Evolutionary conservation across 2,113 vertebrate genomes (phyloP).

Genomic region (Tylochromis polylepis): DNA sequence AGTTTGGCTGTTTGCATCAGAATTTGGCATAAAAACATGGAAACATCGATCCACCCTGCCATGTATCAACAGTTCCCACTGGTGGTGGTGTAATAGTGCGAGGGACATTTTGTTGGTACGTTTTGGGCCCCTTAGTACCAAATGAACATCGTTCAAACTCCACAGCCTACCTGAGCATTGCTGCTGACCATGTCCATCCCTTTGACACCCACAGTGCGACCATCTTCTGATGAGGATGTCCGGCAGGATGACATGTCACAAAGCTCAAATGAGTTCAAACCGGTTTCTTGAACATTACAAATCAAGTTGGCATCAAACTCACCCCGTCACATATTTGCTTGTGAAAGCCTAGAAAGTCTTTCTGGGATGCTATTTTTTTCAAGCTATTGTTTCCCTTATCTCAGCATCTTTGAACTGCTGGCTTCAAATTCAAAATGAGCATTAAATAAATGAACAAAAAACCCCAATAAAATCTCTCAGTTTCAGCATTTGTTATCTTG

Average conservation of each 20-base stretch:
- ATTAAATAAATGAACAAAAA: no score
- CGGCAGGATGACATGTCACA: neutral
- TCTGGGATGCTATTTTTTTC: no score
- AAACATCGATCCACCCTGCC: neutral
- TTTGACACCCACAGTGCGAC: neutral
- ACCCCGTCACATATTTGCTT: no score
- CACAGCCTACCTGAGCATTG: neutral
- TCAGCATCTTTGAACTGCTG: no score
- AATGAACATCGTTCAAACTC: accelerated
- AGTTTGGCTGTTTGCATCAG: neutral
- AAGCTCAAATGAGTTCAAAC: neutral
- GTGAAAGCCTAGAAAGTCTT: no score
- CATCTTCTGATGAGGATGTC: neutral
- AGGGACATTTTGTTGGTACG: neutral
- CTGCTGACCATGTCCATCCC: neutral
- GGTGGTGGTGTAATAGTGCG: neutral
- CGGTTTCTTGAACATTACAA: neutral
- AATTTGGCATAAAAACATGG: neutral
- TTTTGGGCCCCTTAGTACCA: neutral
- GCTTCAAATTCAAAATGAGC: no score
- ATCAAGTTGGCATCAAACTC: neutral
- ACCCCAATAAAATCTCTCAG: no score
- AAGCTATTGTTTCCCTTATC: no score
- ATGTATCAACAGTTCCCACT: neutral
- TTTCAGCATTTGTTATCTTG: no score